Evolutionary conservation across 2,113 vertebrate species (phyloP), one percentile per base, ranked within the genome.

Genomic region (Nothoprocta pentlandii): DNA sequence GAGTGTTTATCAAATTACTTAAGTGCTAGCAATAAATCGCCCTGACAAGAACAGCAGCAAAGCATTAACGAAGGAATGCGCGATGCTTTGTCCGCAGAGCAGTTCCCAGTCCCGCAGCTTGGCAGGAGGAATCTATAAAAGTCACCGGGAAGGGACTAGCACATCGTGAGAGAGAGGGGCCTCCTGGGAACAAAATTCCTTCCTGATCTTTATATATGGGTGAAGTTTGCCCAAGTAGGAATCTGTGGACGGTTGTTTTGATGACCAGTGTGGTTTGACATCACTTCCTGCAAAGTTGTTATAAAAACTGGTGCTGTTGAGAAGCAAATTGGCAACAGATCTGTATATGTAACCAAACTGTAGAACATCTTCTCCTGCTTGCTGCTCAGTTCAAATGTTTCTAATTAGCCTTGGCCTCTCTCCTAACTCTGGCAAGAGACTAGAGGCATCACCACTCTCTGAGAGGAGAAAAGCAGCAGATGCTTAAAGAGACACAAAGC

Each of bases 1-100:
- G 81, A 94, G 88, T 93, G 90, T 95, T 93, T 93, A 95, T 94
- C 85, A 84, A 93, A 93, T 92, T 85, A 62, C 75, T 94, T 21
- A 78, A 89, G 92, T 81, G 44, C 85, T 86, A 88, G 93, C 66
- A 92, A 20, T 90, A 95, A 95, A 93, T 94, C 73, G 81, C 56
- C 64, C 91, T 3, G n/a, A 87, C 85, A 85, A 51, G 91, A 95
- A 78, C 76, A 91, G n/a, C 47, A n/a, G 85, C 91, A 91, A 77
- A 94, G 63, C 91, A 93, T 47, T 13, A 32, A 59, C 62, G 92
- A 84, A 86, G 75, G 79, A 3, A 80, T 68, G 62, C 69, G 54
- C 73, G 39, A 28, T 36, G 87, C 79, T 61, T 10, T 53, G 30
- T 44, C 63, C 67, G 30, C 84, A 82, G 89, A 91, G 80, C 53